These are phyloP conservation scores for Cyphomyrus plagiostoma DNA, from an alignment of 2,113 vertebrate genomes.

Conservation along the genomic window DNA sequence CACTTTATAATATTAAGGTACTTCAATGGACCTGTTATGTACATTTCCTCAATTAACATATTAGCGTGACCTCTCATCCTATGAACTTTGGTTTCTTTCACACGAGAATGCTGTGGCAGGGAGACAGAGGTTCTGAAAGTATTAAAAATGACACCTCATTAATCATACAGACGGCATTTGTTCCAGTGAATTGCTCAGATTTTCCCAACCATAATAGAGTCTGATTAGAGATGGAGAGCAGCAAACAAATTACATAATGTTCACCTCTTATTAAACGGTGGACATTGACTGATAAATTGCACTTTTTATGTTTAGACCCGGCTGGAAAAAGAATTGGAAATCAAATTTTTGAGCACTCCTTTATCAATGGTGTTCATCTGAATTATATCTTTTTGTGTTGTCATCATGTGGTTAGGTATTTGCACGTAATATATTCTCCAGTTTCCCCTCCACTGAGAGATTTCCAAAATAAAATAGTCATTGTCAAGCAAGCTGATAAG, in stretches of 20 bases:
- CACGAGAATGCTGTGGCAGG: conserved; percentile 6
- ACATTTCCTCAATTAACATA: conserved; percentile 22
- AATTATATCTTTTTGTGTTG: not conserved
- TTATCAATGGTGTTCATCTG: not conserved
- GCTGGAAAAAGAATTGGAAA: not conserved
- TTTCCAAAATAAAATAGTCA: not conserved
- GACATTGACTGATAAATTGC: conserved; percentile 2
- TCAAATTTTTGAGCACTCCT: not conserved
- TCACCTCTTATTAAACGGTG: conserved; percentile 17
- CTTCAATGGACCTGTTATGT: not conserved
- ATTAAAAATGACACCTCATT: conserved; percentile 27
- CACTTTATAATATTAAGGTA: not conserved
- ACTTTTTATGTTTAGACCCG: not conserved
- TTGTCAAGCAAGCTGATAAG: not conserved
- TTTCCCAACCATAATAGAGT: conserved; percentile 6
- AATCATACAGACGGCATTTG: conserved; percentile 21
- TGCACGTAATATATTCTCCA: not conserved
- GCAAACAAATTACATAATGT: conserved; percentile 12
- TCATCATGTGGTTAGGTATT: not conserved
- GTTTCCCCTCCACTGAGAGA: not conserved
- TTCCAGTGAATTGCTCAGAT: conserved; percentile 25
- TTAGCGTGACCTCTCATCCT: conserved; percentile 20
- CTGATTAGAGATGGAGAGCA: conserved; percentile 3
- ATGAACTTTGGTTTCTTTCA: not conserved
- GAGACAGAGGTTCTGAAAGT: conserved; percentile 13